Evolutionary conservation across 2,797 vertebrate species (phyloP), one percentile per base, ranked within the genome.

Genomic region (Anableps anableps): DNA sequence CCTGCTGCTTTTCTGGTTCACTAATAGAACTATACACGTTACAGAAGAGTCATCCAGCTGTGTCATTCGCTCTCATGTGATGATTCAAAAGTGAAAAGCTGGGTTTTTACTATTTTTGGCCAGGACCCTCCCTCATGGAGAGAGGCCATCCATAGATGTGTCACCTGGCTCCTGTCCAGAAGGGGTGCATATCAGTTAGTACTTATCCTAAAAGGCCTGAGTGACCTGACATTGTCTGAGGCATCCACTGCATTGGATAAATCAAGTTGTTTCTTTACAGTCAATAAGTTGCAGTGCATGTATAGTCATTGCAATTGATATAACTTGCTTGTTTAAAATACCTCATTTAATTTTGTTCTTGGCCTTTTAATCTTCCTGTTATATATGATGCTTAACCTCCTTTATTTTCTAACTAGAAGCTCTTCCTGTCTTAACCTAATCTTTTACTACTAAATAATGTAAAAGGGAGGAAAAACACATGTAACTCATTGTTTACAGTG

Each of bases 31-130:
- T 76, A 91, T 93, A 38, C 77, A 72, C 91, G 91, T 91, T 81
- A 64, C 23, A 38, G 78, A 81, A 88, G 76, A 80, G 74, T 11
- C 73, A 86, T 90, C 83, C 86, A 79, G 87, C 92, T 89, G 76
- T 78, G 73, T 87, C 78, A 62, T 29, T 74, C 72, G 50, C 81
- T n/a, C 58, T 89, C 81, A 73, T 92, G 87, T 89, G 87, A 92
- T 84, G 84, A 78, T 82, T 83, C 77, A 47, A 90, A 93, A 87
- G 85, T 77, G 74, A 92, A 88, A 93, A 82, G 87, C 87, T 51
- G 60, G 62, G 70, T 78, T 86, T 85, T 88, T 91, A 89, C 93
- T 93, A 94, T 94, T 95, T 95, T 91, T 87, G 91, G 85, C 77
- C 9, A 4, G 78, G 85, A 38, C 81, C 76, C 77, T 78, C 77